Percentiles rank a stretch among this genome's conserved stretches.
phyloP scores from a whole-genome alignment of 2,888 invertebrate genomes.

The Lepidonotus clava region DNA sequence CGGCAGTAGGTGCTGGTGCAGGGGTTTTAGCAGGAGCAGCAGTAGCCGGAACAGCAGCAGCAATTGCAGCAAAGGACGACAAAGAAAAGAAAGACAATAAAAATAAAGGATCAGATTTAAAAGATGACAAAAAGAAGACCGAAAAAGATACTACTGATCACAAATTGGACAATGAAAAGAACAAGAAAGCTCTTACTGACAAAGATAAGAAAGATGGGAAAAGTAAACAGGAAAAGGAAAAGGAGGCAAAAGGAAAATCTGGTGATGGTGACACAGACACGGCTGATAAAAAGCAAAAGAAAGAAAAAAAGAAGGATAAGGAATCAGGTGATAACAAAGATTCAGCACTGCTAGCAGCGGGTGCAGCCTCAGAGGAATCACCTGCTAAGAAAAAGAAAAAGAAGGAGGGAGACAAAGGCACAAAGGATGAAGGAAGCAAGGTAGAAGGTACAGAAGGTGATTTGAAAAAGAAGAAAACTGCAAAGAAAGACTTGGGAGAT shows the following conservation, averaged over 20 bases:
- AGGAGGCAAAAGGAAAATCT: neutral
- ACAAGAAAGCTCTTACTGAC: neutral
- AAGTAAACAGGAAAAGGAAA: neutral
- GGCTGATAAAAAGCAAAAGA: neutral
- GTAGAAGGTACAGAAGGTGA: neutral
- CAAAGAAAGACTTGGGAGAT: neutral
- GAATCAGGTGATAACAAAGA: neutral
- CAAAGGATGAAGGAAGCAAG: neutral
- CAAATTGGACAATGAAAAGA: neutral
- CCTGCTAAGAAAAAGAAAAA: neutral
- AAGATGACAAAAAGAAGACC: neutral
- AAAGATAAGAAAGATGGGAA: neutral
- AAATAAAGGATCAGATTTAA: neutral
- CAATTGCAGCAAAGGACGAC: neutral
- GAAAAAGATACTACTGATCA: neutral
- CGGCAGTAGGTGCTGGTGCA: neutral
- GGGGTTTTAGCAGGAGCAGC: neutral
- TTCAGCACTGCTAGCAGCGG: neutral
- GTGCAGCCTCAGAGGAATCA: neutral
- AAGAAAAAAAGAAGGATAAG: constrained; percentile 2
- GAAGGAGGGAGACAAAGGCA: neutral
- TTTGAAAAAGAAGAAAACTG: neutral
- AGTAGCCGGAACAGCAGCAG: neutral
- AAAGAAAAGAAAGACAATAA: neutral
- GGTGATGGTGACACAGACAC: neutral